Evolutionary conservation across 2,113 vertebrate genomes (phyloP).

Genomic region (Centropus bengalensis): DNA sequence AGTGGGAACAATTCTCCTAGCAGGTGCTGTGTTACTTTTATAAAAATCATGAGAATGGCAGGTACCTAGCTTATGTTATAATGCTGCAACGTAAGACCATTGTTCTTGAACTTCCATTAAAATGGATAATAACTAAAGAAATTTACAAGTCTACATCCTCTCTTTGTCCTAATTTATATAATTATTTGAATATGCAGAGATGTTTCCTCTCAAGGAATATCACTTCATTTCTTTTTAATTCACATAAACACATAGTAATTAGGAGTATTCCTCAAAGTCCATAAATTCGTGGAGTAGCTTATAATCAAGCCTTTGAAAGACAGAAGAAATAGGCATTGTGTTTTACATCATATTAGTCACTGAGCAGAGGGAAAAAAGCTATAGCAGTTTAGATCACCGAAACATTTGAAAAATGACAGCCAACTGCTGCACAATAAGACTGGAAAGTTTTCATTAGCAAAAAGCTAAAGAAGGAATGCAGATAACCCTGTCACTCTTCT

Average conservation of each 20-base stretch:
- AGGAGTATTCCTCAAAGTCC: background rate
- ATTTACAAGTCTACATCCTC: background rate
- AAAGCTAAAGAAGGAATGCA: background rate
- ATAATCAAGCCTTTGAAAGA: background rate
- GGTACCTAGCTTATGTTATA: background rate
- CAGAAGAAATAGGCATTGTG: background rate
- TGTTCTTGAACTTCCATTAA: slow-evolving; percentile 18
- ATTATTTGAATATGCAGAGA: background rate
- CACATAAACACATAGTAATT: background rate
- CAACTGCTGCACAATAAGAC: background rate
- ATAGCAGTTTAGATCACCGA: background rate
- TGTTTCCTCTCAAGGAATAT: background rate
- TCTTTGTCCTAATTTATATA: background rate
- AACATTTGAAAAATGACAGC: background rate
- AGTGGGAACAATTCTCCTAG: background rate
- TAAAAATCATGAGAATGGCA: background rate
- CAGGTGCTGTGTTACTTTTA: background rate
- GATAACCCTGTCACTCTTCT: background rate
- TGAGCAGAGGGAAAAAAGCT: background rate
- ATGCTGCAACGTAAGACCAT: background rate
- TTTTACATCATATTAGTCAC: background rate
- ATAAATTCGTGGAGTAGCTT: background rate
- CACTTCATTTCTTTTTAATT: background rate
- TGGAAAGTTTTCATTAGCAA: background rate
- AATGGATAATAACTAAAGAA: background rate